Percentiles rank a stretch among this genome's conserved stretches.
Conservation (phyloP, 2,113 vertebrate species). For the Corythornis vintsioides region DNA sequence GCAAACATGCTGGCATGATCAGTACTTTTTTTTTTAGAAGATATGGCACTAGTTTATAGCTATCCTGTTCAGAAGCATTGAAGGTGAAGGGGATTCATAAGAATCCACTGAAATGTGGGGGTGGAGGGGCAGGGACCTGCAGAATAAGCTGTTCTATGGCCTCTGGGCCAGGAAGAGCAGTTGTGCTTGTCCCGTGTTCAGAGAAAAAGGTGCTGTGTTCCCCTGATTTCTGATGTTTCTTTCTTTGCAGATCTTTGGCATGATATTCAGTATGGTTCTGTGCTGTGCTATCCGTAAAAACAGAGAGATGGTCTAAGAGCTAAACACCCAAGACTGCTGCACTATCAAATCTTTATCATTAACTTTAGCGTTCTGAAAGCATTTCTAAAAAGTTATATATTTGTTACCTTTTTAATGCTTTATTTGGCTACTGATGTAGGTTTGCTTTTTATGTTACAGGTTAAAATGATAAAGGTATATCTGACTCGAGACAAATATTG, state of each 20-base stretch:
- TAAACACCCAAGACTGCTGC: constrained; percentile 8
- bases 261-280: constrained; percentile 96
- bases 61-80: not conserved
- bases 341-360: constrained; percentile 61
- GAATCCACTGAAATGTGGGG: not conserved
- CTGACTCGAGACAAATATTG: constrained; percentile 74
- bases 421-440: constrained; percentile 70
- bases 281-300: constrained; percentile 92
- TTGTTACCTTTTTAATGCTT: constrained; percentile 78
- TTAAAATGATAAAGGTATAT: constrained; percentile 75
- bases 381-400: constrained; percentile 77
- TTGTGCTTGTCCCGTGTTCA: not conserved
- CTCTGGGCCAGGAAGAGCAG: not conserved
- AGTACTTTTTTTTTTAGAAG: not conserved
- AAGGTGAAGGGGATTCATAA: not conserved
- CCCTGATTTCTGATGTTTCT: not conserved
- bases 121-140: not conserved
- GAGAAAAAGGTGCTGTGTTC: not conserved
- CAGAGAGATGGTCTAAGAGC: constrained; percentile 88
- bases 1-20: not conserved
- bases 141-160: not conserved
- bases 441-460: constrained; percentile 71
- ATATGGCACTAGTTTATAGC: not conserved
- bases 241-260: constrained; percentile 86
- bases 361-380: constrained; percentile 69